These are phyloP conservation scores for Neodiprion lecontei DNA, from an alignment of 1,140 invertebrate species.

Conservation along the genomic window DNA sequence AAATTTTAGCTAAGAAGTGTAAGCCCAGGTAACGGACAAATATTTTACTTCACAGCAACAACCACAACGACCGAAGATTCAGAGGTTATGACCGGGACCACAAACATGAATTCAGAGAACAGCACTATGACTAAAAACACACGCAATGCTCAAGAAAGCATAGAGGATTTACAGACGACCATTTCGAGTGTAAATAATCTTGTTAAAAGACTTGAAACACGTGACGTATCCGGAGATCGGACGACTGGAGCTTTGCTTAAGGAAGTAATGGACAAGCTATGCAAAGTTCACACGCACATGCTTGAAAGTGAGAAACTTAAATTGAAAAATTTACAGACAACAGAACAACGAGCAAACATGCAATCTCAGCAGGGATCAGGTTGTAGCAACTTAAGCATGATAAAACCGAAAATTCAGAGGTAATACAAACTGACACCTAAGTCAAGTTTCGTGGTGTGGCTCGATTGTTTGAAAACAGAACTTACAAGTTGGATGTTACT, in stretches of 20 bases:
- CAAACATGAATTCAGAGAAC: slow-evolving; percentile 14
- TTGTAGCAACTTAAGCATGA: not conserved
- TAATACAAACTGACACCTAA: slow-evolving; percentile 33
- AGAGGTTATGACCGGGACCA: slow-evolving; percentile 18
- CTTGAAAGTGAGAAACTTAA: slow-evolving; percentile 30
- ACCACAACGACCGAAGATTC: slow-evolving; percentile 13
- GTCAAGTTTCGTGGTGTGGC: slow-evolving; percentile 36
- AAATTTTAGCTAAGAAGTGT: slow-evolving; percentile 18
- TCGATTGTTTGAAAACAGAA: slow-evolving; percentile 36
- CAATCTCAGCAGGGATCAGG: slow-evolving; percentile 12
- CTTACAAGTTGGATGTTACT: slow-evolving; percentile 33
- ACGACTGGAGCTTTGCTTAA: not conserved
- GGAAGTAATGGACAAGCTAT: not conserved
- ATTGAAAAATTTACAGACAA: slow-evolving; percentile 9
- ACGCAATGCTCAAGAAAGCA: slow-evolving; percentile 14
- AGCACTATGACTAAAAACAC: not conserved
- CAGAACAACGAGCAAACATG: slow-evolving; percentile 20
- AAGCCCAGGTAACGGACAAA: slow-evolving; percentile 34
- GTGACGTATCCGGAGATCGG: not conserved
- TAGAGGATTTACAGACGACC: slow-evolving; percentile 19
- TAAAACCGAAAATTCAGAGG: slow-evolving; percentile 32
- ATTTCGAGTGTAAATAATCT: slow-evolving; percentile 19
- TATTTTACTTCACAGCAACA: slow-evolving; percentile 28
- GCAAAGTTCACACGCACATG: slow-evolving; percentile 20
- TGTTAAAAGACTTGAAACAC: slow-evolving; percentile 16